Evolutionary conservation across 2,113 vertebrate species (phyloP).

Genomic region (Gallinago media): DNA sequence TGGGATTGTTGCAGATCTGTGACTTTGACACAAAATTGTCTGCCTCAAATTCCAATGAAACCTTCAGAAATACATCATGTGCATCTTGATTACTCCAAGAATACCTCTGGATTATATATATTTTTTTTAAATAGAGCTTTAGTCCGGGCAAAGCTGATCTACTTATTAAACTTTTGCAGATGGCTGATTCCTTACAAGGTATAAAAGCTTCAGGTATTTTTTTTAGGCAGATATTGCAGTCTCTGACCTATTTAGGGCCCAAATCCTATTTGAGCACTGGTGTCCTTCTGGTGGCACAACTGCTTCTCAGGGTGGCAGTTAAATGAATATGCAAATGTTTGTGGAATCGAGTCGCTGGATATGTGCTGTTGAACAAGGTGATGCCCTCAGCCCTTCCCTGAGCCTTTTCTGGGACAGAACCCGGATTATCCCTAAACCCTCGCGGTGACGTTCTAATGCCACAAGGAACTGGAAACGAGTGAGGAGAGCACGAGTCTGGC

Average conservation of each 20-base stretch:
- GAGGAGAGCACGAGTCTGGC: background rate
- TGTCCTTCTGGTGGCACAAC: background rate
- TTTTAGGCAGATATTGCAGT: background rate
- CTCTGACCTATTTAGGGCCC: conserved; percentile 34
- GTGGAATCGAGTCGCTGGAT: background rate
- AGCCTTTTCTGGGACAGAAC: background rate
- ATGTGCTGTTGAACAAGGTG: background rate
- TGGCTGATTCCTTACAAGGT: background rate
- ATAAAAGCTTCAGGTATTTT: conserved; percentile 17
- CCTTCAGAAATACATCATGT: background rate
- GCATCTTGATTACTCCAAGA: background rate
- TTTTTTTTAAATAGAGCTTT: background rate
- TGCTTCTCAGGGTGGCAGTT: background rate
- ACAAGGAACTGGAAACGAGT: background rate
- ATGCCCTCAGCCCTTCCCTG: background rate
- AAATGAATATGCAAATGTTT: background rate
- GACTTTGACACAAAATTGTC: background rate
- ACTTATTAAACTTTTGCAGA: conserved; percentile 20
- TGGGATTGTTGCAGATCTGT: background rate
- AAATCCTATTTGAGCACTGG: conserved; percentile 26
- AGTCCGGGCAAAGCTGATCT: background rate
- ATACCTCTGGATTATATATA: background rate
- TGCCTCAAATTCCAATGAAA: background rate
- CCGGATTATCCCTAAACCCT: background rate
- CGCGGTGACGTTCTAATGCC: fast-evolving